Base-by-base conservation (phyloP, 1,140 invertebrate genomes). In the Trichonephila clavata region DNA sequence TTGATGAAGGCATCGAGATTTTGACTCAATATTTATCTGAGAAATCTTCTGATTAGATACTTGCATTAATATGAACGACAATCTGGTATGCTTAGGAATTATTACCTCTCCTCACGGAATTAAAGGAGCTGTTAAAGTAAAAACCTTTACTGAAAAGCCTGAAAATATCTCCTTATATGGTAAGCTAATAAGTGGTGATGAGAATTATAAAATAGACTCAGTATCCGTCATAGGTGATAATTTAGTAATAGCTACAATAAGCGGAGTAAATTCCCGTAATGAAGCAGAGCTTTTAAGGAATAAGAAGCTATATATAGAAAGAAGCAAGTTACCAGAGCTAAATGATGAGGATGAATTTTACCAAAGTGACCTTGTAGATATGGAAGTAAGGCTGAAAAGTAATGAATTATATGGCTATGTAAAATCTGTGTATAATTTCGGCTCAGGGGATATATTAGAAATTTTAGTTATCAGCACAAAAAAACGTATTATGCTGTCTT, bases 241-340 rank as follows among this genome's bases (percentile, higher is more conserved):
- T 80, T 39, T 80, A 80, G 77, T 80, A 80, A 80, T 80, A 80
- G 77, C 77, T 27, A 80, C 77, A 80, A 80, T 80, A 2, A 80
- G 77, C 77, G 77, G 77, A 27, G 77, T 24, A 39, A 80, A 80
- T 80, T 80, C 77, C 77, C 77, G 77, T 80, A 80, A 80, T 80
- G 77, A 80, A 80, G 77, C 77, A 80, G 77, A 80, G 32, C 77
- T 80, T 80, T 80, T 80, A 80, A 80, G 77, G 32, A 80, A 80
- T 80, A 80, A 80, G 32, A 80, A 80, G 77, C 32, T 80, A 39
- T 80, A 80, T 80, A 80, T 80, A 80, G 77, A 80, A 39, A 80
- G 77, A 80, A 80, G 32, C 32, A 80, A 80, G 77, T 39, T 80
- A 80, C 77, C 63, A 10, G 63, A 68, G 63, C 63, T 68, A 68